These are phyloP conservation scores for Diplogasteroides magnus DNA, from an alignment of 1,140 invertebrate species.

Conservation along the genomic window DNA sequence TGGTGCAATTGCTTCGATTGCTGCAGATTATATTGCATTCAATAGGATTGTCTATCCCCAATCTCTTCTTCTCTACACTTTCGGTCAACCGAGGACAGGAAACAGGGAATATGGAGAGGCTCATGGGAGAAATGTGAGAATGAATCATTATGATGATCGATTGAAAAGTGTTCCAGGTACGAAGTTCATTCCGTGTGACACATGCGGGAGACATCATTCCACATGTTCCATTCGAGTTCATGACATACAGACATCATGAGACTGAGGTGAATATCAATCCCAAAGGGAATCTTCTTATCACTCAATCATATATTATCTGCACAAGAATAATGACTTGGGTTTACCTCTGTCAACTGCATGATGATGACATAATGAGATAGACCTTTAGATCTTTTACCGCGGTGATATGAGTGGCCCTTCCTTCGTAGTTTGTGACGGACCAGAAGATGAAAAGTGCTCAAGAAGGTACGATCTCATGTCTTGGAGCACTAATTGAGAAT, in stretches of 20 bases:
- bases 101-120: constrained; percentile 25
- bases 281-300: no score
- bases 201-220: constrained; percentile 38
- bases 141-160: not conserved
- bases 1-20: constrained; percentile 31
- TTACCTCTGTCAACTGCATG: no score
- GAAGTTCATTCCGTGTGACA: constrained; percentile 35
- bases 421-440: no score
- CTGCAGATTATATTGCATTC: constrained; percentile 20
- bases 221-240: constrained; percentile 32
- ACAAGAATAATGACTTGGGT: no score
- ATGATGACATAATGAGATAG: no score
- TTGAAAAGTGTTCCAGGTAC: constrained; percentile 20
- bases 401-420: no score
- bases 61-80: constrained; percentile 19
- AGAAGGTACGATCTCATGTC: no score
- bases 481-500: no score
- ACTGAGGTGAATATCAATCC: no score
- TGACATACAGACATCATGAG: constrained; percentile 40
- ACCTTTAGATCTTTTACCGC: no score
- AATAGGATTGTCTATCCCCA: constrained; percentile 2
- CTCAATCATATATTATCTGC: no score
- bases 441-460: no score
- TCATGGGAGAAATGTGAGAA: constrained; percentile 15
- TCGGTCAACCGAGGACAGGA: constrained; percentile 33